These are phyloP conservation scores for Enteromius radiatus DNA, from an alignment of 2,797 vertebrate genomes.

Conservation along the genomic window DNA sequence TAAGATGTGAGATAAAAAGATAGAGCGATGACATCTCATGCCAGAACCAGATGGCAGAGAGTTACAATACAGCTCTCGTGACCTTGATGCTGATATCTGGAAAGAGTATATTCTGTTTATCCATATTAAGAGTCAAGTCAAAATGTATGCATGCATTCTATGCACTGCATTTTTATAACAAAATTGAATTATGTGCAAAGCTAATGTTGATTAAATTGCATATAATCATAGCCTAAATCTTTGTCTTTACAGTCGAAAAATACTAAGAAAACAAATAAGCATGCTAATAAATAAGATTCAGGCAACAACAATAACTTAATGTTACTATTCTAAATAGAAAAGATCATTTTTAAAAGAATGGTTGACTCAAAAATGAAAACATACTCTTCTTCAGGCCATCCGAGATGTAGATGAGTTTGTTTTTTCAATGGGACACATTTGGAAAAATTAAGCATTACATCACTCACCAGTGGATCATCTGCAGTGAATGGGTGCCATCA, in stretches of 20 bases:
- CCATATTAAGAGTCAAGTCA: neutral
- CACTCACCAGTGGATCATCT: neutral
- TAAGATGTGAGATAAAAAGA: slow-evolving; percentile 59
- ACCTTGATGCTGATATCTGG: slow-evolving; percentile 27
- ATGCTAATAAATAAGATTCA: neutral
- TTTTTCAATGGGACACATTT: neutral
- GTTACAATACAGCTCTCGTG: slow-evolving; percentile 19
- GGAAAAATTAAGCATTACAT: neutral
- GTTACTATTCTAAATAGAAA: neutral
- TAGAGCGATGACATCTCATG: slow-evolving; percentile 16
- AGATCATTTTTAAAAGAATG: neutral
- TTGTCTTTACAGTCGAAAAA: slow-evolving; percentile 8
- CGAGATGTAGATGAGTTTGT: neutral
- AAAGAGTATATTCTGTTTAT: slow-evolving; percentile 2
- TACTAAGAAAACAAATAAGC: neutral
- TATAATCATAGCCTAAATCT: neutral
- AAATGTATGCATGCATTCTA: neutral
- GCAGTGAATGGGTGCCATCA: neutral
- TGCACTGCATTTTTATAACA: neutral
- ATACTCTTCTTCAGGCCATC: neutral
- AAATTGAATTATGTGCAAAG: slow-evolving; percentile 6
- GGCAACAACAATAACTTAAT: neutral
- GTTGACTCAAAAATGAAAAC: neutral
- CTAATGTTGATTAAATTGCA: slow-evolving; percentile 17
- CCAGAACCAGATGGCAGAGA: slow-evolving; percentile 37